Evolutionary conservation across 2,888 invertebrate species (phyloP), one percentile per base, ranked within the genome.

Genomic region (Cephus sareptanus): DNA sequence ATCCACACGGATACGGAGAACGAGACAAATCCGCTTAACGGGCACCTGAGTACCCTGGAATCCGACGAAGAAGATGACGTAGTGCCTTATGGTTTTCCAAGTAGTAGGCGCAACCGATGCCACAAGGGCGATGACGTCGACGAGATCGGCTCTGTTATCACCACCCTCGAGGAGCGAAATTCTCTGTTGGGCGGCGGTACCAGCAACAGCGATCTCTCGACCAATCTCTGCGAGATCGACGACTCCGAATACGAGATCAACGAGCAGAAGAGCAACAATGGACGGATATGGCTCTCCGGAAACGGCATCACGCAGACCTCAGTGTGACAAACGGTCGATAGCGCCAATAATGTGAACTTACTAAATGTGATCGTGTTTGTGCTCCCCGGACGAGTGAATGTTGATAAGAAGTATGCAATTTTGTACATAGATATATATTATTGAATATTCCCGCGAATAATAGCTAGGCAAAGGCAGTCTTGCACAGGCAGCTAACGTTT

Each of bases 151-250:
- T 95, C 95, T 85, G 94, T 95, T 83, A 94, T 95, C 87, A 95
- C 95, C 56, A 94, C 95, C 90, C 92, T 95, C 30, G 96, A 95
- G 90, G 96, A 96, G 91, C 93, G 95, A 82, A 94, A 96, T 92
- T 96, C 96, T 74, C 92, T 96, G 86, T 93, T 96, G 84, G 96
- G 95, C 82, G 95, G 94, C 82, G 93, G 93, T 75, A 93, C 93
- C 23, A 97, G 97, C 86, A 95, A 95, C 91, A 97, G 98, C 92
- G 97, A 97, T 92, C 93, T 97, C 85, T 98, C 98, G 76, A 95
- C 96, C 76, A 95, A 96, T 91, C 94, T 98, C 83, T 98, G 98
- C 93, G 98, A 98, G 93, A 97, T 98, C 89, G 98, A 98, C 92
- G 97, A 97, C 92, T 96, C 96, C 74, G 97, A 97, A 90, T 95